Conservation (phyloP, 1,140 invertebrate species). For the Bombus polaris region DNA sequence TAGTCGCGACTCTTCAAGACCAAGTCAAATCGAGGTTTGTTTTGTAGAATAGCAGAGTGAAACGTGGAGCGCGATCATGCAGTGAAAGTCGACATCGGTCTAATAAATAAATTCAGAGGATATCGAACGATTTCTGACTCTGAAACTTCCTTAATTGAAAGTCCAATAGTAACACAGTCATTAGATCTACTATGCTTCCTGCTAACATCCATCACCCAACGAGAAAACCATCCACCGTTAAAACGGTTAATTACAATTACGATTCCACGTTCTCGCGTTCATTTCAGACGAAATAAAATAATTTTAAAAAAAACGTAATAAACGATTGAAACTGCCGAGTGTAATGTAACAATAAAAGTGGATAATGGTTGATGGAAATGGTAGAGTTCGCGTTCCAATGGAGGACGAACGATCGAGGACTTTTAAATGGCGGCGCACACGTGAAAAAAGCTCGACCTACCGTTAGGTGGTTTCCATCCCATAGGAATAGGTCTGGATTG, state of each 20-base stretch:
- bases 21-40: not conserved
- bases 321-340: not conserved
- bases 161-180: not conserved
- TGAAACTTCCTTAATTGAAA: not conserved
- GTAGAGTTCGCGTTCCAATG: not conserved
- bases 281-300: not conserved
- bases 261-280: not conserved
- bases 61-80: not conserved
- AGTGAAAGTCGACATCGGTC: not conserved
- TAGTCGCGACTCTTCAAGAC: not conserved
- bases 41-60: not conserved
- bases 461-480: slow-evolving; percentile 27
- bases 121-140: not conserved
- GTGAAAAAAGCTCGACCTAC: not conserved
- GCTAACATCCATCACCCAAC: not conserved
- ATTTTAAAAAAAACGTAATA: too few species aligned
- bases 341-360: not conserved
- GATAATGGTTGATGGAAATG: not conserved
- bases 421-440: too few species aligned
- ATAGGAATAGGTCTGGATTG: slow-evolving; percentile 3
- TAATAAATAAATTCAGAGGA: not conserved
- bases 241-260: not conserved
- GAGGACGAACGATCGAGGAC: not conserved
- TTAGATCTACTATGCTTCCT: not conserved
- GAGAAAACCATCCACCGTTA: not conserved